Evolutionary conservation across 2,888 invertebrate genomes (phyloP), one percentile per base, ranked within the genome.

Genomic region (Ornithoptera priamus): DNA sequence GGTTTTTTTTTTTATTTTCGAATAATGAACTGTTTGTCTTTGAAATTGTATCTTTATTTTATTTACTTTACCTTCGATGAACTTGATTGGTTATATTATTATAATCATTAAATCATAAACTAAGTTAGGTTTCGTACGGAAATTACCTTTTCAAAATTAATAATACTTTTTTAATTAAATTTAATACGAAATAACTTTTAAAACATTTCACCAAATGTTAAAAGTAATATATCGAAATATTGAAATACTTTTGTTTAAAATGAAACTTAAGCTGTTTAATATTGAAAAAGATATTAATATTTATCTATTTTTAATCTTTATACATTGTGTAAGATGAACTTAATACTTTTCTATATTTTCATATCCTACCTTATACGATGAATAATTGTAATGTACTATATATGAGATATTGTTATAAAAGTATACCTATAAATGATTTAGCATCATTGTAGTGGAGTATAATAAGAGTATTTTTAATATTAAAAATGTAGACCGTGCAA

Each of bases 21-120:
- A 79, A 88, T 89, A 88, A 89, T 88, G 84, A 86, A 81, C 82
- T 87, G 82, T 88, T 86, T 87, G 85, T 87, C 85, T 89, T 89
- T 86, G 85, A 87, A 81, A 85, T 83, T 81, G 79, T 81, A 80
- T 81, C 75, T 79, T 75, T 73, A 76, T 78, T 76, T 74, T 77
- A 77, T 78, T 76, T 77, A 80, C 76, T 74, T 74, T 74, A 69
- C 72, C 72, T 73, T 75, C 73, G 72, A 73, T 30, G 10, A 58
- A 39, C 77, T 80, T 80, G 75, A 73, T 74, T 72, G 76, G 67
- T 68, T n/a, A 65, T 62, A 46, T 56, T 36, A 63, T 62, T 70
- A 62, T 50, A 68, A 69, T 62, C 68, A 69, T 46, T 62, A 62
- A 22, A 20, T 30, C 15, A 6, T 30, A 30, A 60, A 60, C 36